These are phyloP conservation scores for Cylindroiulus punctatus DNA, from an alignment of 2,888 invertebrate species.

Conservation along the genomic window DNA sequence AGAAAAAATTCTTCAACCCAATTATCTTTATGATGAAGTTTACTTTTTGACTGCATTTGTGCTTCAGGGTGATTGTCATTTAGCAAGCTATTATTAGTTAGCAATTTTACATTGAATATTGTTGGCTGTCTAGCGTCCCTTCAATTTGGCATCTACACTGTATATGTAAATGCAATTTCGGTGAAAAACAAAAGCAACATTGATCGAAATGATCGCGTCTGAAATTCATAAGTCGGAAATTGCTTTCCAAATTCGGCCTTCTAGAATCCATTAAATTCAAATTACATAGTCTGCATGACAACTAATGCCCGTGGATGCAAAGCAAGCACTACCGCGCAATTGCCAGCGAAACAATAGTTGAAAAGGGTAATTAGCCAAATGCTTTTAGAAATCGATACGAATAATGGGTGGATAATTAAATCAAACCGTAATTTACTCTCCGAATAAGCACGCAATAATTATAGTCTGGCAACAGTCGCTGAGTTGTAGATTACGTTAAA, in stretches of 20 bases:
- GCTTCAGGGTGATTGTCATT: background rate
- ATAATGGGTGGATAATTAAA: constrained; percentile 29
- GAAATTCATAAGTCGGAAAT: background rate
- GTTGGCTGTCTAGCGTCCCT: background rate
- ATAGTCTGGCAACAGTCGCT: background rate
- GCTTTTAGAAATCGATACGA: constrained; percentile 44
- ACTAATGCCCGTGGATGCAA: background rate
- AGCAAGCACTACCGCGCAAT: background rate
- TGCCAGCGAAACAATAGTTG: constrained; percentile 15
- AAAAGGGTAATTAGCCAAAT: constrained; percentile 14
- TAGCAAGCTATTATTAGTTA: background rate
- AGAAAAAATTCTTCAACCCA: background rate
- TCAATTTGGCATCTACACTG: background rate
- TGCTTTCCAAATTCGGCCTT: background rate
- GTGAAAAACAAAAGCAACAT: background rate
- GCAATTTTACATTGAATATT: background rate
- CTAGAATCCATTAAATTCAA: constrained; percentile 33
- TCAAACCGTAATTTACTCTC: background rate
- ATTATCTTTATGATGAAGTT: constrained; percentile 20
- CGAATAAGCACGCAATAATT: constrained; percentile 29
- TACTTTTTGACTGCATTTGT: background rate
- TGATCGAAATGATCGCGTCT: background rate
- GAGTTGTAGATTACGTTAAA: constrained; percentile 10
- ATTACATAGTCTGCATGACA: constrained; percentile 15
- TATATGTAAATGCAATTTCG: constrained; percentile 5